Evolutionary conservation across 2,113 vertebrate species (phyloP), one percentile per base, ranked within the genome.

Genomic region (Neodon shergylaensis): DNA sequence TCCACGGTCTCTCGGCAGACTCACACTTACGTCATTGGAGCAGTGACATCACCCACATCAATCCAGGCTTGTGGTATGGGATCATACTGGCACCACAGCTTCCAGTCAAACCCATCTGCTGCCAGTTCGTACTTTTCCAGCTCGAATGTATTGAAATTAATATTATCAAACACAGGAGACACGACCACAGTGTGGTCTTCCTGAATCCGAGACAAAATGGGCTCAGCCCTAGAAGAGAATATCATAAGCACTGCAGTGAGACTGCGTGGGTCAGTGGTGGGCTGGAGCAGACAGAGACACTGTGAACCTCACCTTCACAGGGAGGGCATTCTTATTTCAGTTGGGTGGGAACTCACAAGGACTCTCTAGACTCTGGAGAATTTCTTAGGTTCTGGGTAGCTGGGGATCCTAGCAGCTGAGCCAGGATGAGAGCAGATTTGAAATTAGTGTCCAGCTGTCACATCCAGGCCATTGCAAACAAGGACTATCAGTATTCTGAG

Each of bases 71-170:
- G 10, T 66, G 97, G 95, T 47, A 94, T 22, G 24, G 24, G 0
- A 54, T 97, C 97, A 11, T 97, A 98, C 76, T 82, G 77, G 76
- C 98, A 97, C 97, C 98, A 98, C 0, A 97, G 95, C 10, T 94
- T 49, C 97, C 97, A 98, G 88, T 95, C 91, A 95, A 98, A 98
- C 31, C 98, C 96, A 49, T 97, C 94, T 39, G 91, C 96, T 3
- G 95, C 95, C 88, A 97, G 4, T 0, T 3, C 1, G 24, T 97
- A 97, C 22, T 82, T 94, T 2, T 31, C 0, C 83, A 98, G 36
- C 21, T 96, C 9, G 1, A 98, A 98, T 49, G 96, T 97, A 65
- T 98, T 96, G 81, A 98, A 98, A 36, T 0, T 3, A 90, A 97
- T 92, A 0, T 98, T 97, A 79, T 98, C 97, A 93, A 98, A 98